Conservation (phyloP, 2,888 invertebrate genomes). For the Nemoura dubitans region DNA sequence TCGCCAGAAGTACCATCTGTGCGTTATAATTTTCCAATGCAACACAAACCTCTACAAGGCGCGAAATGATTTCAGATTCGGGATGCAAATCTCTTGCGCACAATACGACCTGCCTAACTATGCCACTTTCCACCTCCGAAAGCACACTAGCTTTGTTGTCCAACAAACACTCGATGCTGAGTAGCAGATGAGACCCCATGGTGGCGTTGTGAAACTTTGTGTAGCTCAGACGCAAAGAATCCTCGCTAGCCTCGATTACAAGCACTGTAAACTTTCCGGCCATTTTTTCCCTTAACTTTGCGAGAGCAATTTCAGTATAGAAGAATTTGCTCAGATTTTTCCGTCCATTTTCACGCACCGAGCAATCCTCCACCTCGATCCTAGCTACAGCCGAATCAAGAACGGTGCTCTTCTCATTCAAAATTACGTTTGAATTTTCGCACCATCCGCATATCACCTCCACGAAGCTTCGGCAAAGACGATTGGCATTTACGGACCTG, state of each 20-base stretch:
- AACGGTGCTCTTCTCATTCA: neutral
- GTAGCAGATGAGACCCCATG: neutral
- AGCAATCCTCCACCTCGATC: neutral
- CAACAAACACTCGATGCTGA: neutral
- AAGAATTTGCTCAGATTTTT: neutral
- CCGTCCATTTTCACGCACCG: neutral
- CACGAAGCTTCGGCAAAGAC: neutral
- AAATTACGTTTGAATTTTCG: neutral
- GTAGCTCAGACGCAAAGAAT: neutral
- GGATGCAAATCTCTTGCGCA: neutral
- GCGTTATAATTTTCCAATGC: neutral
- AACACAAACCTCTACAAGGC: neutral
- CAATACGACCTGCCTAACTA: neutral
- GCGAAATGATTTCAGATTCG: too few relatives aligned
- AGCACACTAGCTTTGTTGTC: neutral
- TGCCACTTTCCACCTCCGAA: neutral
- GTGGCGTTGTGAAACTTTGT: neutral
- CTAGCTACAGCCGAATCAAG: neutral
- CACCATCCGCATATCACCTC: neutral
- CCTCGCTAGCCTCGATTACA: neutral
- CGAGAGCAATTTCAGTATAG: neutral
- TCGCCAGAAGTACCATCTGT: neutral
- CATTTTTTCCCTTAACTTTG: neutral
- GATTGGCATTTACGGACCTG: neutral
- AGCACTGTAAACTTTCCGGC: neutral